Conservation (phyloP, 2,888 invertebrate genomes). For the Tenthredo scrophulariae region DNA sequence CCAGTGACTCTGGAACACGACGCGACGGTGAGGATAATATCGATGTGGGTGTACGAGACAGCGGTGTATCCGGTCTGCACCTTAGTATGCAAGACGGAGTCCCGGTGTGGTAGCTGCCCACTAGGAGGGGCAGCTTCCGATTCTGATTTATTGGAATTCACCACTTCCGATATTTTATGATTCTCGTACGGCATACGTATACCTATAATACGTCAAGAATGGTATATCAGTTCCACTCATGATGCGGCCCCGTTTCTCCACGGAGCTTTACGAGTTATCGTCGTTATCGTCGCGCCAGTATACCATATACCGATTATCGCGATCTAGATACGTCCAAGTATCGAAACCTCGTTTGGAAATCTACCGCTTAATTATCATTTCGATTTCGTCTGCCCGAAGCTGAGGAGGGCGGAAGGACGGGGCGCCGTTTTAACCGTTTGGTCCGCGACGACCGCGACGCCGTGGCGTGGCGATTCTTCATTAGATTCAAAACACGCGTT, state of each 20-base stretch:
- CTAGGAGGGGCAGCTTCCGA: conserved; percentile 70
- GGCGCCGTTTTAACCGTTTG: conserved; percentile 8
- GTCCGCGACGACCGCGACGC: background rate
- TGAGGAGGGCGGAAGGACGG: background rate
- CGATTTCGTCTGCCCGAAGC: background rate
- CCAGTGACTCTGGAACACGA: conserved; percentile 40
- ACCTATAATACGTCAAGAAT: background rate
- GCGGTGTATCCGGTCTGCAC: conserved; percentile 75
- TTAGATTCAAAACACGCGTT: conserved; percentile 55
- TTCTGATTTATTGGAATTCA: conserved; percentile 76
- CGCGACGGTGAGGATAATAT: conserved; percentile 57
- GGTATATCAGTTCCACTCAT: background rate
- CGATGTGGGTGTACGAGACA: conserved; percentile 69
- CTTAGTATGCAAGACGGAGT: conserved; percentile 76
- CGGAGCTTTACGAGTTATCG: background rate
- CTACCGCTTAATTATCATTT: background rate
- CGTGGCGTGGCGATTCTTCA: background rate
- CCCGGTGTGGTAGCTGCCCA: conserved; percentile 68
- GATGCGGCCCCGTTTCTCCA: background rate
- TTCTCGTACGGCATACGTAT: conserved; percentile 63
- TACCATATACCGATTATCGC: background rate
- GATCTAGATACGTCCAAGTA: background rate
- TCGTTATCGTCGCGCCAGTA: background rate
- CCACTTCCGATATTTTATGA: conserved; percentile 73
- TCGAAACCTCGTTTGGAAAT: background rate